Evolutionary conservation across 2,113 vertebrate genomes (phyloP), one percentile per base, ranked within the genome.

Genomic region (Connochaetes taurinus): DNA sequence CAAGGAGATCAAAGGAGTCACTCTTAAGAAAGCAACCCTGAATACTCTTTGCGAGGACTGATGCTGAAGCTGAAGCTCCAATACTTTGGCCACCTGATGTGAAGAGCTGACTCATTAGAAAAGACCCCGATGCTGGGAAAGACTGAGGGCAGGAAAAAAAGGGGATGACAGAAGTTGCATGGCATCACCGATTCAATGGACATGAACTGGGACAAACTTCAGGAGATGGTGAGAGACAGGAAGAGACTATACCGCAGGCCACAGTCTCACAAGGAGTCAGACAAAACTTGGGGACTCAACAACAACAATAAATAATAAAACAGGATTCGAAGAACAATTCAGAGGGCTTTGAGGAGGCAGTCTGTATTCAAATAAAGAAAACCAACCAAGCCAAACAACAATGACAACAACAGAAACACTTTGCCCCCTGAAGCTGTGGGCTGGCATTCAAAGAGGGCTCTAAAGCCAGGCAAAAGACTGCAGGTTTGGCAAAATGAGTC

Each of bases 401-500:
- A 87, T 4, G 14, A 87, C 58, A 74, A 81, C 33, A n/a, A 87
- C 67, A 95, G 53, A 97, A 83, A 33, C 21, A 87, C 62, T 52
- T 23, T 58, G 58, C 78, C 84, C 52, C 60, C 53, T n/a, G 64
- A 88, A 95, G 40, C 16, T 31, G 25, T 78, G 47, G 62, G 92
- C 12, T 78, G 94, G 82, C 55, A 89, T 62, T 82, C 82, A 91
- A 74, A 97, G 50, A 43, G 12, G 50, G 55, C 64, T 94, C 27
- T 31, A 47, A 40, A 96, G 36, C 57, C 80, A 90, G 43, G 96
- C 60, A 67, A 33, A 95, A 95, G 96, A 92, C 90, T 95, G n/a
- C 53, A 94, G 97, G 96, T 97, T 96, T 97, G 94, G 94, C 89
- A 91, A 97, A 97, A 91, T 16, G 47, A 97, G 89, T 81, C 50